Evolutionary conservation across 2,797 vertebrate species (phyloP).

Genomic region (Florisuga fusca): DNA sequence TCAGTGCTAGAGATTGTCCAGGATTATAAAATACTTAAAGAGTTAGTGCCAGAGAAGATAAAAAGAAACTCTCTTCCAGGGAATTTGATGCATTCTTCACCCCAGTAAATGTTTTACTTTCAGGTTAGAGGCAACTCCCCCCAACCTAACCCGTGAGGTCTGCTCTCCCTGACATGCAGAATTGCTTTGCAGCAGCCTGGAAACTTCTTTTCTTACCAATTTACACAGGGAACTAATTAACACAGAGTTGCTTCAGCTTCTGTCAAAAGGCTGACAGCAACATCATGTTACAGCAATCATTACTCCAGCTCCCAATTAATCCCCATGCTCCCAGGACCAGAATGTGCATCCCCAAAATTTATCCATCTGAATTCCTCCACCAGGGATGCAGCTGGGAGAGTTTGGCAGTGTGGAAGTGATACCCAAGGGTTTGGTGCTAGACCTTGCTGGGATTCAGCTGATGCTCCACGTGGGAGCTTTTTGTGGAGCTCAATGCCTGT

Average conservation of each 20-base stretch:
- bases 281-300: rapidly evolving
- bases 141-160: not conserved
- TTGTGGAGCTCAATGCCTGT: rapidly evolving
- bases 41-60: not conserved
- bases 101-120: not conserved
- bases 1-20: not conserved
- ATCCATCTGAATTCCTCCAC: rapidly evolving
- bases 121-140: not conserved
- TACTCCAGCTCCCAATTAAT: rapidly evolving
- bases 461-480: not conserved
- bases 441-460: not conserved
- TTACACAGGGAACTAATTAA: not conserved
- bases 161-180: not conserved
- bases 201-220: not conserved
- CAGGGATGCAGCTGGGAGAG: not conserved
- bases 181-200: not conserved
- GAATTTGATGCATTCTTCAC: not conserved
- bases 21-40: not conserved
- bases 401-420: not conserved
- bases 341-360: rapidly evolving
- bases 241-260: not conserved
- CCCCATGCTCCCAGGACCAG: not conserved
- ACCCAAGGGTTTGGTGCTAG: not conserved
- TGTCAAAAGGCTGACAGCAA: not conserved
- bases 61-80: not conserved